Percentiles rank a stretch among this genome's conserved stretches.
phyloP scores from a whole-genome alignment of 2,797 vertebrate genomes.

The Acipenser oxyrinchus region DNA sequence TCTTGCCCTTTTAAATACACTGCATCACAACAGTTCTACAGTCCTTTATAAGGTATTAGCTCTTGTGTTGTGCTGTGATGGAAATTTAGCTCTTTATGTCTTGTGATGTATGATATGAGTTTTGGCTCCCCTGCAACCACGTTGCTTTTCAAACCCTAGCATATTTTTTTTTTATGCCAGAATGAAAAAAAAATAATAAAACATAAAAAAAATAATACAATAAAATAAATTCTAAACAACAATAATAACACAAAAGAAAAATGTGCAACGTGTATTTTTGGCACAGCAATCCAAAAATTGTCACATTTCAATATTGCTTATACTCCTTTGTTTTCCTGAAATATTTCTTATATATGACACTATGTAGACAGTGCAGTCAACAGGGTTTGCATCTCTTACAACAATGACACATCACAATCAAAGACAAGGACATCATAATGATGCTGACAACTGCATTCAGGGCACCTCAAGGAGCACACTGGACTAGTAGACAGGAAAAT shows the following conservation, averaged over 20 bases:
- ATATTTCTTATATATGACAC: background rate
- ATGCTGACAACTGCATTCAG: too few species aligned
- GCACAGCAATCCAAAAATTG: conserved; percentile 28
- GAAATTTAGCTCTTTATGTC: too few species aligned
- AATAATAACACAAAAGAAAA: too few species aligned
- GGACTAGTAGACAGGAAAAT: background rate
- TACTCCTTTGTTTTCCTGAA: conserved; percentile 9
- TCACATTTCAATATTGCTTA: conserved; percentile 1
- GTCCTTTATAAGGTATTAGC: too few species aligned
- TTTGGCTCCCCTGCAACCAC: too few species aligned
- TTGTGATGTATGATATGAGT: too few species aligned
- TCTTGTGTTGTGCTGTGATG: too few species aligned
- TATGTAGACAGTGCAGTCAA: background rate
- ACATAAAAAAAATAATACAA: background rate
- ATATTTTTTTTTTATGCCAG: too few species aligned
- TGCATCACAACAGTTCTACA: too few species aligned
- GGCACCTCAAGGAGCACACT: background rate
- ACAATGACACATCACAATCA: background rate
- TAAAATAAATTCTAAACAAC: background rate
- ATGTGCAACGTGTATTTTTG: conserved; percentile 17
- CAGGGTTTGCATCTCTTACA: background rate
- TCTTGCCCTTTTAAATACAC: too few species aligned
- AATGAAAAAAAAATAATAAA: background rate
- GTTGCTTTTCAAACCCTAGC: too few species aligned
- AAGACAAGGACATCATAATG: background rate